Conservation (phyloP, 2,888 invertebrate species). For the Pristionchus maxplancki region DNA sequence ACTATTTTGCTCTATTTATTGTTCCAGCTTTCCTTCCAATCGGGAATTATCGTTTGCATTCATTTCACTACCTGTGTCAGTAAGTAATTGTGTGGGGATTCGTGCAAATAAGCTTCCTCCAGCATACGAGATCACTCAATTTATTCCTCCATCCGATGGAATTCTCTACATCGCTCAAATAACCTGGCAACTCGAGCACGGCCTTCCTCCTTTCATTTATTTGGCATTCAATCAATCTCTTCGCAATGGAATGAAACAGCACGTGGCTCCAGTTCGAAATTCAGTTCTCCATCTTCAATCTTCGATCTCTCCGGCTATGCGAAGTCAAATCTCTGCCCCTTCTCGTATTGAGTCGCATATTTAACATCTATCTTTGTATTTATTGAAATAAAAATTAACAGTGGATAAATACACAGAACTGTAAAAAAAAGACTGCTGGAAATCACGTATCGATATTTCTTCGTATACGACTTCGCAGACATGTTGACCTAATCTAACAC, state of each 20-base stretch:
- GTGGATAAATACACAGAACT: too few species aligned
- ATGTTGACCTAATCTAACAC: not conserved
- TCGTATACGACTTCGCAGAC: not conserved
- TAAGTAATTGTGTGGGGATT: not conserved
- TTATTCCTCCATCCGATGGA: not conserved
- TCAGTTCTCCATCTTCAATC: not conserved
- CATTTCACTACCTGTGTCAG: not conserved
- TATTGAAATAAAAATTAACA: too few species aligned
- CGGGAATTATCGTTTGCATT: not conserved
- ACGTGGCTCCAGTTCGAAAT: not conserved
- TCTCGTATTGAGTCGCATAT: not conserved
- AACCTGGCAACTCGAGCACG: not conserved
- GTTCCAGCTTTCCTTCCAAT: not conserved
- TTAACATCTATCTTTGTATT: too few species aligned
- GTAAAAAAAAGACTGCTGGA: not conserved
- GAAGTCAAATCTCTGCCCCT: not conserved
- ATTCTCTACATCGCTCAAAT: slow-evolving; percentile 3
- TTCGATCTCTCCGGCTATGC: not conserved
- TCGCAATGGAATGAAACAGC: not conserved
- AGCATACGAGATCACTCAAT: slow-evolving; percentile 5
- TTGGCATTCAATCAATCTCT: not conserved
- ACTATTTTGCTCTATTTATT: not conserved
- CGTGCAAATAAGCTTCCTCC: not conserved
- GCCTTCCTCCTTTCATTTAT: not conserved
- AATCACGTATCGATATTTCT: not conserved